Conservation (phyloP, 2,797 vertebrate species). For the Malacoraja senta region DNA sequence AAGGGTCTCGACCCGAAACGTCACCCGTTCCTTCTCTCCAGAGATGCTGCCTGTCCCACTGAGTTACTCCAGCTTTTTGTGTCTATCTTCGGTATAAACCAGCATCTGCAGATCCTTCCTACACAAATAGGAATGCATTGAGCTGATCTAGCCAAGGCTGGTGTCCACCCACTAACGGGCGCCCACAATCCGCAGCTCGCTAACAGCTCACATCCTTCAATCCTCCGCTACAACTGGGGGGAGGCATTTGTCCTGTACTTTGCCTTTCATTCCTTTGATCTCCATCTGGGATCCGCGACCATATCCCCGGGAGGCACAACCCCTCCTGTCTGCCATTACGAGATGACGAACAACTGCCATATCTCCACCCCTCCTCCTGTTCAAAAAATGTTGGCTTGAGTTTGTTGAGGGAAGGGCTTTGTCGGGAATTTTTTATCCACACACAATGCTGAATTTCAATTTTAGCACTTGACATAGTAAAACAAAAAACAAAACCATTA, state of each 20-base stretch:
- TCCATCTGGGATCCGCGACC: neutral
- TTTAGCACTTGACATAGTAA: no score
- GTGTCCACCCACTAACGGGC: conserved; percentile 1
- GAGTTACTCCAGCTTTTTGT: no score
- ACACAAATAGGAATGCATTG: no score
- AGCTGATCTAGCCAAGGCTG: no score
- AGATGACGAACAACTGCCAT: neutral
- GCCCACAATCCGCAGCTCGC: neutral
- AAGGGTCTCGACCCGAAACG: no score
- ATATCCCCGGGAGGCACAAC: neutral
- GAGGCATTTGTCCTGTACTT: neutral
- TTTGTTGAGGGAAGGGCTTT: neutral
- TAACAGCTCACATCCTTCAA: neutral
- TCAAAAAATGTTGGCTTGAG: no score
- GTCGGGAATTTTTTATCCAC: neutral
- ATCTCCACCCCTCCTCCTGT: no score
- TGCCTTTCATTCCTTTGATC: neutral
- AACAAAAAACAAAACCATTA: no score
- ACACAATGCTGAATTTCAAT: neutral
- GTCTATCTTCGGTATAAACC: no score
- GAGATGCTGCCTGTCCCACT: no score
- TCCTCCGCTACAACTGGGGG: neutral
- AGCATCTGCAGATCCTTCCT: no score
- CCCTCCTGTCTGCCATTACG: neutral
- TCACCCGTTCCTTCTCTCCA: no score